phyloP scores from a whole-genome alignment of 2,797 vertebrate genomes.

The Borostomias antarcticus region DNA sequence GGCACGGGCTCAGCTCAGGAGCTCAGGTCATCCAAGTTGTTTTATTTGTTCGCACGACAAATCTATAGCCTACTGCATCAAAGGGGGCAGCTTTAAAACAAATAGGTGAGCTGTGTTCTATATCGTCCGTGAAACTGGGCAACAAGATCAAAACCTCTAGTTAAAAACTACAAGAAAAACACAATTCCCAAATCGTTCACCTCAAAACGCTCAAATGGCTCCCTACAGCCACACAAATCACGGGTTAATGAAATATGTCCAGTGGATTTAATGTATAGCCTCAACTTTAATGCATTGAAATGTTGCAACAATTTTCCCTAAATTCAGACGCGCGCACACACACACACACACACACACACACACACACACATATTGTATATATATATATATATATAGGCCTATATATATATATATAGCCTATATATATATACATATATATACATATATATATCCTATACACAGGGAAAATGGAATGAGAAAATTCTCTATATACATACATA shows the following conservation, averaged over 20 bases:
- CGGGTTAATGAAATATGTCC: background rate
- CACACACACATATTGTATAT: too few species aligned
- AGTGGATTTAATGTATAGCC: background rate
- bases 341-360: too few species aligned
- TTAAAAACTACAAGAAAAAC: background rate
- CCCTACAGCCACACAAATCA: background rate
- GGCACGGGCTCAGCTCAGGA: background rate
- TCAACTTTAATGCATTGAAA: background rate
- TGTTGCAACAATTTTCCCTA: background rate
- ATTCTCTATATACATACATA: too few species aligned
- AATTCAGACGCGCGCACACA: too few species aligned
- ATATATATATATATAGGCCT: too few species aligned
- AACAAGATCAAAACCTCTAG: background rate
- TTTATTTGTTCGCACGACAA: background rate
- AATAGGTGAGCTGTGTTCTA: background rate
- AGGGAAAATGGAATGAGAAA: too few species aligned
- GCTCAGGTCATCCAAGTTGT: background rate
- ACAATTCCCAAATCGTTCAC: slow-evolving; percentile 1
- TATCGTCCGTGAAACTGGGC: background rate
- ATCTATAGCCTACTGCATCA: background rate
- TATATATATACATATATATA: too few species aligned
- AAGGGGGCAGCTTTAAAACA: background rate
- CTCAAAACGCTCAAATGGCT: slow-evolving; percentile 3
- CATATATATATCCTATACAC: too few species aligned
- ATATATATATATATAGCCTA: too few species aligned